Evolutionary conservation across 2,797 vertebrate species (phyloP).

Genomic region (Smutsia gigantea): DNA sequence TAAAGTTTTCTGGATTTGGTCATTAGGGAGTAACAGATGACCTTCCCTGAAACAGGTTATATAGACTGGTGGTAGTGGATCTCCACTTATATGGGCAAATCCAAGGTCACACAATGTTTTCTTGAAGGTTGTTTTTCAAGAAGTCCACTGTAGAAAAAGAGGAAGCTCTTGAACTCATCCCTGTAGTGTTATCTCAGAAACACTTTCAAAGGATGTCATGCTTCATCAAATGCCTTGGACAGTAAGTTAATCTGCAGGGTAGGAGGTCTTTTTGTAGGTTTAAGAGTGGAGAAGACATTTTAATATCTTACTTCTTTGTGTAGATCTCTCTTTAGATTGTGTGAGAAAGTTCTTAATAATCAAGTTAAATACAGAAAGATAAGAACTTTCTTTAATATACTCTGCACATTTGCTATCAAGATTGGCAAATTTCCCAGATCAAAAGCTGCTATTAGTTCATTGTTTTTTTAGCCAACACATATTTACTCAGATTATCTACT

Average conservation of each 20-base stretch:
- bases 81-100: not conserved
- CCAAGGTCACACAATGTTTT: not conserved
- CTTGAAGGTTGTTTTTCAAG: conserved; percentile 49
- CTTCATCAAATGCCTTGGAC: conserved; percentile 47
- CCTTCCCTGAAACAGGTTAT: not conserved
- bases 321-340: not conserved
- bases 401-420: conserved; percentile 59
- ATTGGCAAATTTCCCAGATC: conserved; percentile 78
- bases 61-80: not conserved
- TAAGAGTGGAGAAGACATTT: conserved; percentile 39
- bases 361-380: conserved; percentile 60
- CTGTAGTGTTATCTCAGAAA: conserved; percentile 38
- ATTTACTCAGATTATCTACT: conserved; percentile 69
- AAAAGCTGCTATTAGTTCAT: conserved; percentile 72
- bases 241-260: not conserved
- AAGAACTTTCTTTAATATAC: conserved; percentile 62
- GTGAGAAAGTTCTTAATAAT: conserved; percentile 68
- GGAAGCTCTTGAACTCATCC: not conserved
- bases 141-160: conserved; percentile 27
- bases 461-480: conserved; percentile 64
- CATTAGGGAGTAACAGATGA: not conserved
- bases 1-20: not conserved
- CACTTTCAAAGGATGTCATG: conserved; percentile 21
- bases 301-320: conserved; percentile 46
- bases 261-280: not conserved